phyloP scores from a whole-genome alignment of 2,113 vertebrate species.

The Petromus typicus region DNA sequence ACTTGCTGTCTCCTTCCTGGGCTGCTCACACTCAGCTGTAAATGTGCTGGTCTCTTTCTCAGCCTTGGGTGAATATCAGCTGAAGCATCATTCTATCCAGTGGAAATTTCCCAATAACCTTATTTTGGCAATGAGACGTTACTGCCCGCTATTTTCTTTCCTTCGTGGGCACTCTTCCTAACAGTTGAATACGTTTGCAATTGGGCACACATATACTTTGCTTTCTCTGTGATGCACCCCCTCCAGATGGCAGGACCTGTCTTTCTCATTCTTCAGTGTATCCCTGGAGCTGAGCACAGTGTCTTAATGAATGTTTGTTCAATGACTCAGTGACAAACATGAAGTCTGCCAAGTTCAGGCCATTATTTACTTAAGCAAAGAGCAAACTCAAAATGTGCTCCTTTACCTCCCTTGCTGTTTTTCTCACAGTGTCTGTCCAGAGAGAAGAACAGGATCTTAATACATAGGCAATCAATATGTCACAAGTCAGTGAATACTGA shows the following conservation, averaged over 20 bases:
- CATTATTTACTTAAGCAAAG: constrained; percentile 32
- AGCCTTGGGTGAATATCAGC: not conserved
- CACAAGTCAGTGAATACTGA: not conserved
- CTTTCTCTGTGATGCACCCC: not conserved
- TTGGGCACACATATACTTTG: not conserved
- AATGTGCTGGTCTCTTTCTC: not conserved
- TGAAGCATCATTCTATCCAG: not conserved
- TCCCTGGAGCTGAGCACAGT: not conserved
- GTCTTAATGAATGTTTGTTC: constrained; percentile 30
- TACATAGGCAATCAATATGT: not conserved
- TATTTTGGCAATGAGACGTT: no score
- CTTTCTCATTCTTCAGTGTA: not conserved
- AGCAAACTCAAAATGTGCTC: not conserved
- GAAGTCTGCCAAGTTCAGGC: not conserved
- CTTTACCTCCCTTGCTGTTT: not conserved
- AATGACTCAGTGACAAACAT: not conserved
- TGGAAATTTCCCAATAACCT: not conserved
- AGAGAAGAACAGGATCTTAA: not conserved
- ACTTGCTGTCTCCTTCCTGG: not conserved
- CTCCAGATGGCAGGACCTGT: not conserved
- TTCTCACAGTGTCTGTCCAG: not conserved
- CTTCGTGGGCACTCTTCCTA: not conserved
- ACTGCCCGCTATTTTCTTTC: not conserved
- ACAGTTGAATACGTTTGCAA: not conserved
- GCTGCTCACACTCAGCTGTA: not conserved